Conservation (phyloP, 2,888 invertebrate genomes). For the Strigamia transsilvanica region DNA sequence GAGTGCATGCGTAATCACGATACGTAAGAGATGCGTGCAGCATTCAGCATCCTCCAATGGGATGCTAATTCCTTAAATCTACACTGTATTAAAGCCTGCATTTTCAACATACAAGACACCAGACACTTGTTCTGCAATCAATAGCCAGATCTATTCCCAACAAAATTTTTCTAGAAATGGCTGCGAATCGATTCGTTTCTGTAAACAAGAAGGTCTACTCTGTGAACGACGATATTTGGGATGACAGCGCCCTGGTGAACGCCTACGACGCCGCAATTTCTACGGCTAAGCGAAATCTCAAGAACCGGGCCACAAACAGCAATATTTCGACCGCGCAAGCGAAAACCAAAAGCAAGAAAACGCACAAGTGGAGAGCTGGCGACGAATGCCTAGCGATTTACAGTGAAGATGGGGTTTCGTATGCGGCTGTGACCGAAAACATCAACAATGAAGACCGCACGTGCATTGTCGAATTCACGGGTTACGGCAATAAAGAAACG, state of each 20-base stretch:
- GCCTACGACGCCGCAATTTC: slow-evolving; percentile 81
- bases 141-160: too few species aligned
- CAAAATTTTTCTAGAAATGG: too few species aligned
- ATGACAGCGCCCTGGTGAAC: slow-evolving; percentile 78
- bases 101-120: too few species aligned
- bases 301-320: background rate
- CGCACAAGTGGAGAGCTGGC: slow-evolving; percentile 69
- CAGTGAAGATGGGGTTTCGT: slow-evolving; percentile 72
- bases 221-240: slow-evolving; percentile 73
- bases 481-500: slow-evolving; percentile 59
- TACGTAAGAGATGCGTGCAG: too few species aligned
- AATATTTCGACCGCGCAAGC: background rate
- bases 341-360: slow-evolving; percentile 33
- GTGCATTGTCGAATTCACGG: slow-evolving; percentile 59
- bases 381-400: slow-evolving; percentile 73
- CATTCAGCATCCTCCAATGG: too few species aligned
- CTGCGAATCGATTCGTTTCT: too few species aligned
- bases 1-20: too few species aligned
- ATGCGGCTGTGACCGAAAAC: slow-evolving; percentile 71
- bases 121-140: too few species aligned
- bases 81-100: too few species aligned
- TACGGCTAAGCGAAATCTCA: slow-evolving; percentile 68
- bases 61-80: too few species aligned
- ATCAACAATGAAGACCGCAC: slow-evolving; percentile 64
- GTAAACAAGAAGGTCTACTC: too few species aligned